Evolutionary conservation across 2,888 invertebrate genomes (phyloP).

Genomic region (Coleophora deauratella): DNA sequence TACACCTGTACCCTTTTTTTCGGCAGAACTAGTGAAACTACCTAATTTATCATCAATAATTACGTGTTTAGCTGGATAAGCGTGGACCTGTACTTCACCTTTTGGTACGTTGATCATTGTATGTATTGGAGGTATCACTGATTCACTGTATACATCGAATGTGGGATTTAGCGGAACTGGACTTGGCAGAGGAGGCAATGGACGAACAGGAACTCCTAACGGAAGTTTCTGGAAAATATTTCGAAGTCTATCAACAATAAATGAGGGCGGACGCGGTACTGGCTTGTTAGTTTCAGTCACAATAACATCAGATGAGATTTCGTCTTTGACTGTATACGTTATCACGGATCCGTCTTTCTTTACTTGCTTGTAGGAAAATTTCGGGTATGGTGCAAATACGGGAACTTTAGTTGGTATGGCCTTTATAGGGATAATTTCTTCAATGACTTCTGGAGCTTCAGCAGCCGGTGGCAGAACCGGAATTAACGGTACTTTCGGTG

Average conservation of each 20-base stretch:
- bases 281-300: constrained; percentile 21
- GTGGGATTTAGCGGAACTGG: neutral
- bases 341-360: constrained; percentile 20
- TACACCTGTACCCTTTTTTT: neutral
- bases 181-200: neutral
- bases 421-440: neutral
- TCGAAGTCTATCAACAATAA: constrained; percentile 15
- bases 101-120: constrained; percentile 2
- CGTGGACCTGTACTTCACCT: neutral
- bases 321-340: constrained; percentile 22
- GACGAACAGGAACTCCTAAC: neutral
- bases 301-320: constrained; percentile 16
- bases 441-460: neutral
- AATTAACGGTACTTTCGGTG: neutral
- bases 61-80: no score
- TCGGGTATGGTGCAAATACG: constrained; percentile 13
- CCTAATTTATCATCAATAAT: no score
- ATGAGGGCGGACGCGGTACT: constrained; percentile 20
- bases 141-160: neutral
- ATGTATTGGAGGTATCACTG: constrained; percentile 1
- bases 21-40: no score
- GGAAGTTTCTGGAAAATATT: neutral
- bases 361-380: constrained; percentile 30
- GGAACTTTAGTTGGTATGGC: constrained; percentile 4
- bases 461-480: constrained; percentile 1